These are phyloP conservation scores for Drosophila erecta DNA, from an alignment of 1,140 invertebrate genomes.

Conservation along the genomic window DNA sequence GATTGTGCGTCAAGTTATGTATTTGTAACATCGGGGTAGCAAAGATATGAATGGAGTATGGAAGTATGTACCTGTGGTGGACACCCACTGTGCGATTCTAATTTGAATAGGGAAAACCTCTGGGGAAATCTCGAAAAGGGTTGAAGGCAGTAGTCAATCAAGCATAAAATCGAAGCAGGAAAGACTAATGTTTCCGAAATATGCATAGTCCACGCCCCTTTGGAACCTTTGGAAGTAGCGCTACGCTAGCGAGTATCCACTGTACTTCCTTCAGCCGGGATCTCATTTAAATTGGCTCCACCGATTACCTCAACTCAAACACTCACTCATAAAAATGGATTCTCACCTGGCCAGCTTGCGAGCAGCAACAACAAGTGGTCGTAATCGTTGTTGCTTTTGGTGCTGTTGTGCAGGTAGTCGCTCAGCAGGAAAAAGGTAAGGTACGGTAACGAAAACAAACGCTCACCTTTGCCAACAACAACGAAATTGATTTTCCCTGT, in stretches of 20 bases:
- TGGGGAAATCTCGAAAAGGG: not conserved
- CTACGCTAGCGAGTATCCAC: slow-evolving; percentile 17
- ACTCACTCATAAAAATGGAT: slow-evolving; percentile 10
- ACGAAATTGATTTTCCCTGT: slow-evolving; percentile 81
- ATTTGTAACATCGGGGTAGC: not conserved
- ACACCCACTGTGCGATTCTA: slow-evolving; percentile 7
- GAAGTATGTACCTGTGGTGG: slow-evolving; percentile 14
- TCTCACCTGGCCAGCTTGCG: slow-evolving; percentile 20
- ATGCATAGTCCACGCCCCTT: not conserved
- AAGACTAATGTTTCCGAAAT: not conserved
- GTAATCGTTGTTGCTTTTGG: not conserved
- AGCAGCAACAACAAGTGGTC: slow-evolving; percentile 6
- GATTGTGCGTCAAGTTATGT: too few species aligned
- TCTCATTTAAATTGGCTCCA: slow-evolving; percentile 75
- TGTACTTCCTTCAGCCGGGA: slow-evolving; percentile 43
- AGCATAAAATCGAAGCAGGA: not conserved
- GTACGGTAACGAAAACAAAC: slow-evolving; percentile 56
- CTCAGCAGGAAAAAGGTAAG: slow-evolving; percentile 19
- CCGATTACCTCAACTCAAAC: slow-evolving; percentile 45
- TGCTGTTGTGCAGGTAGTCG: slow-evolving; percentile 51
- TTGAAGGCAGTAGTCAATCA: not conserved
- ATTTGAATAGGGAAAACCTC: not conserved
- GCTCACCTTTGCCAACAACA: slow-evolving; percentile 53
- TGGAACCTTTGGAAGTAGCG: too few species aligned
- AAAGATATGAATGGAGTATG: not conserved